These are phyloP conservation scores for Anarsia innoxiella DNA, from an alignment of 2,888 invertebrate genomes.

Conservation along the genomic window DNA sequence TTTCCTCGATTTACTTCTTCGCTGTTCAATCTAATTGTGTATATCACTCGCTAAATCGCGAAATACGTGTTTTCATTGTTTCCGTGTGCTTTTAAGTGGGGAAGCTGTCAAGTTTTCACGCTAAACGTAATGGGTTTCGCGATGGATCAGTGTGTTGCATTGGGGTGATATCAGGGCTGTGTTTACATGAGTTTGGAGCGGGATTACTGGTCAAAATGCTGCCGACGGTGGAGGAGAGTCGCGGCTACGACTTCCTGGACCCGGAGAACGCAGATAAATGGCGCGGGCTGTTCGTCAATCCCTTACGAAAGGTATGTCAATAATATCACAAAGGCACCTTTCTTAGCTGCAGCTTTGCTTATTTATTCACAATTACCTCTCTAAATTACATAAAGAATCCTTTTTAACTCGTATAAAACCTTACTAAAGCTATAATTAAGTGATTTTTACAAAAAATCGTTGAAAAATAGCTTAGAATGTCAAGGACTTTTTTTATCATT, in stretches of 20 bases:
- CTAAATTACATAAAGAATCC: too few species aligned
- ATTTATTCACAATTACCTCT: too few species aligned
- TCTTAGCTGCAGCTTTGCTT: too few species aligned
- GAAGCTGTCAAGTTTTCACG: constrained; percentile 35
- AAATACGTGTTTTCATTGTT: constrained; percentile 26
- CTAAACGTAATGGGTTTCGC: constrained; percentile 34
- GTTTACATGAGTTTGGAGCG: constrained; percentile 67
- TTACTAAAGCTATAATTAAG: too few species aligned
- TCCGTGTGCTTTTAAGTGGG: constrained; percentile 21
- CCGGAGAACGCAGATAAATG: constrained; percentile 93
- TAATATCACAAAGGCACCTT: too few species aligned
- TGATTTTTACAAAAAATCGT: too few species aligned
- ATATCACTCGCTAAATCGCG: not conserved
- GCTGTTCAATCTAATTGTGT: constrained; percentile 16
- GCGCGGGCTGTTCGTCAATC: constrained; percentile 91
- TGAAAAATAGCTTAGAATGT: too few species aligned
- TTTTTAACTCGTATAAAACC: too few species aligned
- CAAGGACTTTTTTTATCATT: too few species aligned
- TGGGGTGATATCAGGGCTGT: constrained; percentile 43
- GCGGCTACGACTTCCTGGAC: constrained; percentile 88
- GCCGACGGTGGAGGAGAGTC: constrained; percentile 71
- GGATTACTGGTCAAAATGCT: constrained; percentile 59
- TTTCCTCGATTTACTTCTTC: constrained; percentile 38
- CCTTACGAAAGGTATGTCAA: constrained; percentile 88
- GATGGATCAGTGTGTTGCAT: constrained; percentile 46